Conservation (phyloP, 2,113 vertebrate genomes). For the Takifugu bimaculatus region DNA sequence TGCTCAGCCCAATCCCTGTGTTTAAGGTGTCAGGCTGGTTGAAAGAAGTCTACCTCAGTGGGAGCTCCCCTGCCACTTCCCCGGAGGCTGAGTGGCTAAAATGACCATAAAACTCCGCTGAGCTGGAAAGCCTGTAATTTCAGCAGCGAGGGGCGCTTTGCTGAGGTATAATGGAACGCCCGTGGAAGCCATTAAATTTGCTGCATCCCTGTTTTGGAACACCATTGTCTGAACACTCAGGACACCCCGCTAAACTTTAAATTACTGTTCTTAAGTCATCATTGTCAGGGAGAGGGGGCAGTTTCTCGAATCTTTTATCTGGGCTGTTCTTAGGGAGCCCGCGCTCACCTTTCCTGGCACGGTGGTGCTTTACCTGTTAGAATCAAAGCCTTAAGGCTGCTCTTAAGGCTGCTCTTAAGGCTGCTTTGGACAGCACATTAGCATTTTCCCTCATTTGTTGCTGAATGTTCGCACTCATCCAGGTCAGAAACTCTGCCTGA, state of each 20-base stretch:
- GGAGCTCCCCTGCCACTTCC: conserved; percentile 66
- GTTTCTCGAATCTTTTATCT: conserved; percentile 41
- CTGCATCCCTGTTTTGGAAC: conserved; percentile 67
- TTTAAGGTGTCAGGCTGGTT: conserved; percentile 72
- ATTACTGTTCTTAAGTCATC: conserved; percentile 75
- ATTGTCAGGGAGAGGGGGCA: conserved; percentile 59
- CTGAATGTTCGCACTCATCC: no score
- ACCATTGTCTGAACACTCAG: conserved; percentile 73
- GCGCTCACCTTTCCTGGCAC: no score
- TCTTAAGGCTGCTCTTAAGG: no score
- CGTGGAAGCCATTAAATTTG: conserved; percentile 68
- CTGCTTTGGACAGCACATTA: no score
- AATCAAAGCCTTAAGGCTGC: not conserved
- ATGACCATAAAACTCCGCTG: conserved; percentile 73
- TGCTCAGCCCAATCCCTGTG: conserved; percentile 67
- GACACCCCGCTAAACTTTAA: conserved; percentile 73
- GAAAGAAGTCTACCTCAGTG: conserved; percentile 72
- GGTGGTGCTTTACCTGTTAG: no score
- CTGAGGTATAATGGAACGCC: conserved; percentile 74
- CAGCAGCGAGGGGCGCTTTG: conserved; percentile 61
- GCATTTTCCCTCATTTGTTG: no score
- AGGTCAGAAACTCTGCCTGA: no score
- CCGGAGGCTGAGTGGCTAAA: conserved; percentile 72
- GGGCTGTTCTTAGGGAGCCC: no score
- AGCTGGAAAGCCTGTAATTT: conserved; percentile 78